Percentiles rank a stretch among this genome's conserved stretches.
Conservation (phyloP, 2,888 invertebrate genomes). For the Sarcophaga carnaria region DNA sequence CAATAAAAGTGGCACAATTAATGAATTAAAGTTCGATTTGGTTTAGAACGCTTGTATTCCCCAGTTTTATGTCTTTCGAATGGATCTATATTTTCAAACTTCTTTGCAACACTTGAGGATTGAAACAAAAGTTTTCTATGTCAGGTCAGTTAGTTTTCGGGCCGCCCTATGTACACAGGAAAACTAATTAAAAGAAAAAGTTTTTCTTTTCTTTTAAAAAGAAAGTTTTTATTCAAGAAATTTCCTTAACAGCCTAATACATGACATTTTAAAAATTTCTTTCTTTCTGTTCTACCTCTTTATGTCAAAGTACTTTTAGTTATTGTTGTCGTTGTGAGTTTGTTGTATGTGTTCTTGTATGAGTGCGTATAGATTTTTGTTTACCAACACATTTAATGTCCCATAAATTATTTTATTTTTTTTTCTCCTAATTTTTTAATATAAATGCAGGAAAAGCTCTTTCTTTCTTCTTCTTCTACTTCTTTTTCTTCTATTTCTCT, state of each 20-base stretch:
- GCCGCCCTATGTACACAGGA: background rate
- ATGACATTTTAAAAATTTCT: background rate
- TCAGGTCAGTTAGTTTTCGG: too few relatives aligned
- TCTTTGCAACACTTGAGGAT: too few relatives aligned
- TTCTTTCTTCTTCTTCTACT: background rate
- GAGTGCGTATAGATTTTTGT: background rate
- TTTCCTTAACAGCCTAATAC: background rate
- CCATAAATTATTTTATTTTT: constrained; percentile 58
- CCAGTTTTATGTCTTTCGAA: too few relatives aligned
- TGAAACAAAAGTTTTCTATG: too few relatives aligned
- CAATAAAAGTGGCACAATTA: too few relatives aligned
- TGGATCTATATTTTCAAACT: too few relatives aligned
- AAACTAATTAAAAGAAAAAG: background rate
- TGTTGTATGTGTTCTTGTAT: background rate
- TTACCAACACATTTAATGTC: constrained; percentile 15
- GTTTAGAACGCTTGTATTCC: too few relatives aligned
- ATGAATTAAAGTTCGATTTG: too few relatives aligned
- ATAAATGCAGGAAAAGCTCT: constrained; percentile 25
- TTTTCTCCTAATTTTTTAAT: constrained; percentile 33
- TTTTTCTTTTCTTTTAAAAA: background rate
- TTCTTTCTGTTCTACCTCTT: background rate
- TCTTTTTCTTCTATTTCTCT: background rate
- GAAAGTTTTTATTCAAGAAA: too few relatives aligned
- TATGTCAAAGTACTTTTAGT: background rate
- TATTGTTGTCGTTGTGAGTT: background rate